phyloP scores from a whole-genome alignment of 2,888 invertebrate genomes.

The Drosophila kanekoi region DNA sequence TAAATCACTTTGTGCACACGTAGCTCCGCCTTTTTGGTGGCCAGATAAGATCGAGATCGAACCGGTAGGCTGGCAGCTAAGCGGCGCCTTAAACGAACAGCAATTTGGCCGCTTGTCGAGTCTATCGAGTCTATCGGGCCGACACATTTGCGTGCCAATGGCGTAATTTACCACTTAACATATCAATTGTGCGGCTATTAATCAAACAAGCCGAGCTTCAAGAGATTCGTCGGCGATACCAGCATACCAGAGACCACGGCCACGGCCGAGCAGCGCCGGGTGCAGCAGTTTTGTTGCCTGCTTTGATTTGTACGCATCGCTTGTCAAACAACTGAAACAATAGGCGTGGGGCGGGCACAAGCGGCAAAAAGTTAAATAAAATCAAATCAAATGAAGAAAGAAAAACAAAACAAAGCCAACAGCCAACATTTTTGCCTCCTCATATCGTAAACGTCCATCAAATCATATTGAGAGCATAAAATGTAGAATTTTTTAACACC shows the following conservation, averaged over 20 bases:
- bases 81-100: constrained; percentile 79
- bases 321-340: constrained; percentile 77
- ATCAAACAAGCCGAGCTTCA: constrained; percentile 67
- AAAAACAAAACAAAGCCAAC: constrained; percentile 27
- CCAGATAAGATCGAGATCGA: constrained; percentile 54
- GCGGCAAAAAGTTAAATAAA: constrained; percentile 15
- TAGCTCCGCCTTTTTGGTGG: constrained; percentile 46
- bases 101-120: constrained; percentile 63
- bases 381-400: constrained; percentile 8
- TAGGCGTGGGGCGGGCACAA: constrained; percentile 28
- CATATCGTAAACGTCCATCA: constrained; percentile 78
- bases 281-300: constrained; percentile 50
- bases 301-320: constrained; percentile 81
- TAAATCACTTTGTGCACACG: constrained; percentile 71
- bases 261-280: constrained; percentile 11
- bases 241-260: not conserved
- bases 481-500: constrained; percentile 78
- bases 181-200: constrained; percentile 80
- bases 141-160: constrained; percentile 79
- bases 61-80: constrained; percentile 45
- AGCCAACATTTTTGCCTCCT: constrained; percentile 46
- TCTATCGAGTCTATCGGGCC: constrained; percentile 16
- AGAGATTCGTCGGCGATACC: constrained; percentile 30
- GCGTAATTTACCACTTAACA: constrained; percentile 81
- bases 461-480: constrained; percentile 79